phyloP scores from a whole-genome alignment of 2,888 invertebrate genomes.

The Polydrusus tereticollis region DNA sequence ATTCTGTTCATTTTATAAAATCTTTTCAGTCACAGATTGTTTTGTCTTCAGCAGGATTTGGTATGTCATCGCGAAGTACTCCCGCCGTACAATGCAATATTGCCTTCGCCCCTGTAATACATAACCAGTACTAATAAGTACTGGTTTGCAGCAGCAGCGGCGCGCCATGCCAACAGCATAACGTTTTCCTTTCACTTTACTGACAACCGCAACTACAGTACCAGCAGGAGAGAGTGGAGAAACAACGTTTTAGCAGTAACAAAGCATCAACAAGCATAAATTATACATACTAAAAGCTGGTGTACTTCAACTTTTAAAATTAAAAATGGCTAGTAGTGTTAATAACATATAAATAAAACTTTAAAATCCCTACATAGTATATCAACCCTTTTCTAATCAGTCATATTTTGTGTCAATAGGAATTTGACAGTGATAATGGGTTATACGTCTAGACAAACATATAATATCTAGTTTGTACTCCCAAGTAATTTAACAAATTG shows the following conservation, averaged over 20 bases:
- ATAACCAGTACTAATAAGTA: slow-evolving; percentile 16
- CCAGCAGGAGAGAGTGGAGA: not conserved
- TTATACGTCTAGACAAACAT: too few species aligned
- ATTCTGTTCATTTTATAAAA: not conserved
- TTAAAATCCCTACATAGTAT: too few species aligned
- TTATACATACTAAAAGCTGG: too few species aligned
- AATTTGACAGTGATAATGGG: too few species aligned
- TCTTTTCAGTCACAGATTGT: not conserved
- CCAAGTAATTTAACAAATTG: too few species aligned
- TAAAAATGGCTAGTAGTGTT: too few species aligned
- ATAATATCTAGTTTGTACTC: too few species aligned
- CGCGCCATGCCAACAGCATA: slow-evolving; percentile 7
- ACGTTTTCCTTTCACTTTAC: slow-evolving; percentile 35
- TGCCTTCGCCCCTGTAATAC: slow-evolving; percentile 11
- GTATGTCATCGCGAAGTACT: slow-evolving; percentile 1
- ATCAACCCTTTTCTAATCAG: too few species aligned
- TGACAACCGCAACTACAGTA: slow-evolving; percentile 21
- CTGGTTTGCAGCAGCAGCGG: slow-evolving; percentile 13
- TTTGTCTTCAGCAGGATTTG: not conserved
- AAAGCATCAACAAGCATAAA: not conserved
- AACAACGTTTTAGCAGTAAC: not conserved
- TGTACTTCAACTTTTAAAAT: too few species aligned
- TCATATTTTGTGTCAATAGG: too few species aligned
- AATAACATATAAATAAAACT: too few species aligned
- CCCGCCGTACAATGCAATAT: not conserved